Evolutionary conservation across 2,113 vertebrate genomes (phyloP).

Genomic region (Alectura lathami): DNA sequence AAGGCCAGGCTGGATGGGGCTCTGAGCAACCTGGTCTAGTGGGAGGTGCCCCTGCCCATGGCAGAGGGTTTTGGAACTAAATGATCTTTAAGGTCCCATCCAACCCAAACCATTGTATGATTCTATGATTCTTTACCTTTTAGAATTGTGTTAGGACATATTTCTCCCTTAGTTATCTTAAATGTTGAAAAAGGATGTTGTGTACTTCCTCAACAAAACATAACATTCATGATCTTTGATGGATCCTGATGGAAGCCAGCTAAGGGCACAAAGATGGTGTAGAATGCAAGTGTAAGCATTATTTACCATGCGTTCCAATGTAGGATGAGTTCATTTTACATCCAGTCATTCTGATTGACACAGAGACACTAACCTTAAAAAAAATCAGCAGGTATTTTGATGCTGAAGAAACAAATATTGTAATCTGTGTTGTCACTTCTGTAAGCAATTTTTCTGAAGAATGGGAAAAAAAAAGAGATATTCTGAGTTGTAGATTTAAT

Average conservation of each 20-base stretch:
- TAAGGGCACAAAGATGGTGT: neutral
- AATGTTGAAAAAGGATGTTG: neutral
- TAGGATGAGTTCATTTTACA: neutral
- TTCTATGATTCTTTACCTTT: too few relatives aligned
- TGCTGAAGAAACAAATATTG: neutral
- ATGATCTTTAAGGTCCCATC: too few relatives aligned
- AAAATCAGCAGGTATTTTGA: neutral
- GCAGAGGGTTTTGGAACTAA: too few relatives aligned
- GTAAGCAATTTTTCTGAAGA: neutral
- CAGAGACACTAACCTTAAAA: neutral
- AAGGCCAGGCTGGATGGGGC: too few relatives aligned
- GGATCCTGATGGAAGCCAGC: neutral
- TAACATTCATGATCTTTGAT: neutral
- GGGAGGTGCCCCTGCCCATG: too few relatives aligned
- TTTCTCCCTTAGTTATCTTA: neutral
- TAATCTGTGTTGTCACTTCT: neutral
- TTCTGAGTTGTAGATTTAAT: neutral
- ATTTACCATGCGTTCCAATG: neutral
- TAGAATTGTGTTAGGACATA: neutral
- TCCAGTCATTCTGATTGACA: neutral
- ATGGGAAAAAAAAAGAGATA: neutral
- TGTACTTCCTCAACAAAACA: neutral
- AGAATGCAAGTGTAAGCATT: neutral
- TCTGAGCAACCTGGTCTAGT: too few relatives aligned
- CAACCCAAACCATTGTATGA: too few relatives aligned